Evolutionary conservation across 2,113 vertebrate species (phyloP), one percentile per base, ranked within the genome.

Genomic region (Chlorodrepanis virens): DNA sequence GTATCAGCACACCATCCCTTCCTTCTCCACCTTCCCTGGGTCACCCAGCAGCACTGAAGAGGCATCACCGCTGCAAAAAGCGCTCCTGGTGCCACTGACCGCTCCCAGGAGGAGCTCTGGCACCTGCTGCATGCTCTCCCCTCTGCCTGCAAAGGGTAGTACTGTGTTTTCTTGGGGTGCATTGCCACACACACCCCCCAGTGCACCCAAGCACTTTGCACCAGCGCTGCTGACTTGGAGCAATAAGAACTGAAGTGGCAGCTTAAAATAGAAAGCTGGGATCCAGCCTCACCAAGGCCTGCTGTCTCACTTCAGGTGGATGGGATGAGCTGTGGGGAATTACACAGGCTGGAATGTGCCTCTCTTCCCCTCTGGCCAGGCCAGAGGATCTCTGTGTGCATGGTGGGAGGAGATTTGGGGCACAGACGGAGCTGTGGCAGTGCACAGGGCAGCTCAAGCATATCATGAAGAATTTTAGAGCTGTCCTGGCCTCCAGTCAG

Each of bases 401-500:
- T 21, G 17, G 35, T 35, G 33, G 0, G 12, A 11, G 12, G 5
- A 7, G 4, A 28, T 82, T 64, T 27, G 60, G 67, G 50, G 16
- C 28, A 28, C 10, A 14, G 31, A 4, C 0, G 0, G 27, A 91
- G 42, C 49, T 39, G 25, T 52, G 49, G 39, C 78, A 86, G 29
- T 45, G 29, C 33, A 63, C 64, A 80, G 90, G 88, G 75, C 53
- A 90, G 67, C 63, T 83, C 4, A 2, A 80, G 39, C 14, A 3
- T 92, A 94, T 90, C 0, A 0, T 4, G 23, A 83, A 89, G 52
- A 67, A 53, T 92, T 93, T 94, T 4, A 11, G 86, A 94, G 35
- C 90, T 88, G 29, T 37, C 79, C 92, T 96, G 95, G 96, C 92
- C 90, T 81, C 71, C n/a, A 54, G 79, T 93, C 95, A 97, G 80